A percentile compares a stretch with the other conserved stretches of the same genome.
phyloP scores from a whole-genome alignment of 1,140 invertebrate genomes.

The Sycobia sp. region DNA sequence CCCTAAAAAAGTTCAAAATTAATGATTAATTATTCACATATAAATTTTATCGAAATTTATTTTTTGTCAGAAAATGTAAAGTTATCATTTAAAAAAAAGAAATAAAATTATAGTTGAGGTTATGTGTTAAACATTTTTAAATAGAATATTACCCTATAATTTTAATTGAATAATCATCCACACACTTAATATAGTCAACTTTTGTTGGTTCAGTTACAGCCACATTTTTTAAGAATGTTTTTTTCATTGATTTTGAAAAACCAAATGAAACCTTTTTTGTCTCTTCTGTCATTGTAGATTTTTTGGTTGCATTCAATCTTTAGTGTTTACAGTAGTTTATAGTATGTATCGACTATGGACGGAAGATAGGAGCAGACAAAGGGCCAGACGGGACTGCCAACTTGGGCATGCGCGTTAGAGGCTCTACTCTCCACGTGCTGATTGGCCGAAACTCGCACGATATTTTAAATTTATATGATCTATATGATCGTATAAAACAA shows the following conservation, averaged over 20 bases:
- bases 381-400: too few species aligned
- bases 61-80: not conserved
- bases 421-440: too few species aligned
- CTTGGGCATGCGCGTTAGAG: too few species aligned
- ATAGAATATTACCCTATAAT: slow-evolving; percentile 62
- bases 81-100: not conserved
- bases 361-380: too few species aligned
- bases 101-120: slow-evolving; percentile 27
- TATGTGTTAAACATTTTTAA: slow-evolving; percentile 8
- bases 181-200: slow-evolving; percentile 73
- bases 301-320: too few species aligned
- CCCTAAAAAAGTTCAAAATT: slow-evolving; percentile 48
- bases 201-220: slow-evolving; percentile 57
- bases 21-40: too few species aligned
- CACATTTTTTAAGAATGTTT: slow-evolving; percentile 61
- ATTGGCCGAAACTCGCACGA: too few species aligned
- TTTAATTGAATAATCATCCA: slow-evolving; percentile 77
- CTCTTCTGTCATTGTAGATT: slow-evolving; percentile 58
- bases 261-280: slow-evolving; percentile 78
- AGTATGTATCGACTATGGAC: too few species aligned
- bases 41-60: not conserved
- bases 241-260: slow-evolving; percentile 74
- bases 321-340: too few species aligned
- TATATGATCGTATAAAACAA: too few species aligned
- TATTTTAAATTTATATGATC: too few species aligned